Conservation (phyloP, 2,888 invertebrate genomes). For the Plagiodera versicolora region DNA sequence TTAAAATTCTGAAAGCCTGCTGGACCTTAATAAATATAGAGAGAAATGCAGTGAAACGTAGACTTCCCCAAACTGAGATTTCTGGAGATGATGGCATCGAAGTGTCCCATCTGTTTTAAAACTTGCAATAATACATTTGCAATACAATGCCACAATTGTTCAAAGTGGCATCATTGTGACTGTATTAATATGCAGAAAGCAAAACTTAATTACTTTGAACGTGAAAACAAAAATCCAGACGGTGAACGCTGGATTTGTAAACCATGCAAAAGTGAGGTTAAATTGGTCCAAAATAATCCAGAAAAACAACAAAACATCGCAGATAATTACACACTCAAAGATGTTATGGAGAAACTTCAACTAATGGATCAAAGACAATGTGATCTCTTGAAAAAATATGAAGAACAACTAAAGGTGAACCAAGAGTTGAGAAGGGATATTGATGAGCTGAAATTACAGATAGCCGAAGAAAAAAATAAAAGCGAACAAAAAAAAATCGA, state of each 20-base stretch:
- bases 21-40: too few relatives aligned
- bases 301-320: not conserved
- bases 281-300: not conserved
- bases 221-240: conserved; percentile 5
- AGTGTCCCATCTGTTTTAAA: conserved; percentile 11
- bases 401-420: conserved; percentile 7
- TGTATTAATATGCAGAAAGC: conserved; percentile 2
- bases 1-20: too few relatives aligned
- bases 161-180: conserved; percentile 3
- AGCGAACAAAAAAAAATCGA: conserved; percentile 4
- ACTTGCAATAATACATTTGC: conserved; percentile 17
- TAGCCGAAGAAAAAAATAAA: conserved; percentile 6
- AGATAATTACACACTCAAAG: not conserved
- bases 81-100: not conserved
- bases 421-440: conserved; percentile 7
- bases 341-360: not conserved
- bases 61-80: too few relatives aligned
- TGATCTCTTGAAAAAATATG: not conserved
- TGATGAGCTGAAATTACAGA: conserved; percentile 1
- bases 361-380: not conserved
- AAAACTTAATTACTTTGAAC: conserved; percentile 1
- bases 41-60: too few relatives aligned
- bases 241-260: conserved; percentile 5
- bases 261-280: conserved; percentile 4
- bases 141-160: conserved; percentile 9